Evolutionary conservation across 2,888 invertebrate genomes (phyloP).

Genomic region (Oconnorella tubifera): DNA sequence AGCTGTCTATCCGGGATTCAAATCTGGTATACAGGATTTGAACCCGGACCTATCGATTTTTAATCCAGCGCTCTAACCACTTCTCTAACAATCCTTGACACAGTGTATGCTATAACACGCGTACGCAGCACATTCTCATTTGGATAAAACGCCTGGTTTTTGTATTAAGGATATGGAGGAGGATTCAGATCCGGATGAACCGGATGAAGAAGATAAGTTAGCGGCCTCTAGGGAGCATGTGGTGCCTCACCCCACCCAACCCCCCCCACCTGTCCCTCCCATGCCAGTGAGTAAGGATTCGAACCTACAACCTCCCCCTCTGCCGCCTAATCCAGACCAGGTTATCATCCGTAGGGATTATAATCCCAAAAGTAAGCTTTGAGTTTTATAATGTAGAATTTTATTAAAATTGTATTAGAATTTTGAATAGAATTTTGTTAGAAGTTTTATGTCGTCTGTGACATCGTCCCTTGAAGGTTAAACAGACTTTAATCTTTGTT

Average conservation of each 20-base stretch:
- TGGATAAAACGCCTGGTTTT: no score
- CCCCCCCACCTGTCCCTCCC: constrained; percentile 50
- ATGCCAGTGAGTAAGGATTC: constrained; percentile 57
- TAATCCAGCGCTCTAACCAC: no score
- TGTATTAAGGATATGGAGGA: constrained; percentile 44
- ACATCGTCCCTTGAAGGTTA: no score
- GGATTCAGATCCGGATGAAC: constrained; percentile 41
- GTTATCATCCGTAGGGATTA: constrained; percentile 93
- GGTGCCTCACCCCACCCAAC: constrained; percentile 1
- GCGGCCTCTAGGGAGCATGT: neutral
- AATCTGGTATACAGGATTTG: no score
- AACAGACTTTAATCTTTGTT: no score
- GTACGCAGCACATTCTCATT: no score
- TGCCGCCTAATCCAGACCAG: constrained; percentile 76
- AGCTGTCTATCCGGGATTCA: no score
- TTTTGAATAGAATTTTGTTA: no score
- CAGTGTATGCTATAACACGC: no score
- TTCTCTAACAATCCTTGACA: no score
- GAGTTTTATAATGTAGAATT: neutral
- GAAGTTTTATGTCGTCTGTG: no score
- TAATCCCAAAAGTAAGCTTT: constrained; percentile 74
- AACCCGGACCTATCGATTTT: no score
- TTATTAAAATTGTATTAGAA: constrained; percentile 8
- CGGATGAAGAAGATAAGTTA: constrained; percentile 36
- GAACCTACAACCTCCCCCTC: constrained; percentile 62